phyloP scores from a whole-genome alignment of 1,140 invertebrate genomes.

The Helicoverpa zea region DNA sequence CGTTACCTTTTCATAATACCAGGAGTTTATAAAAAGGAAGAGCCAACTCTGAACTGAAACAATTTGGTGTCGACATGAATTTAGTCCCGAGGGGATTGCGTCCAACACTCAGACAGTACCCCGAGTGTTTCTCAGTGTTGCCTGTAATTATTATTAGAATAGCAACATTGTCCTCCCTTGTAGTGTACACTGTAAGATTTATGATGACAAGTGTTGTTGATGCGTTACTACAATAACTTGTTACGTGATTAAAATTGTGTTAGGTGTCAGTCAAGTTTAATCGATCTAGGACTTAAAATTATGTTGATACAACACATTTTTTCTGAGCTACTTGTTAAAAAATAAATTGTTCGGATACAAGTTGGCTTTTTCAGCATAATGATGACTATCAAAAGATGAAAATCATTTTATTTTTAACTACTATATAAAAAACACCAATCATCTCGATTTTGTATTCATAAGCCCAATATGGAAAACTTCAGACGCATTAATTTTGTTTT shows the following conservation, averaged over 20 bases:
- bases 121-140: constrained; percentile 30
- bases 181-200: constrained; percentile 33
- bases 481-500: constrained; percentile 19
- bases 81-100: constrained; percentile 35
- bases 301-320: too few relatives aligned
- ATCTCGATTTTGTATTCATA: too few relatives aligned
- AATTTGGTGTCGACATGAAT: constrained; percentile 44
- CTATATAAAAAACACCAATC: background rate
- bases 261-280: background rate
- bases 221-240: constrained; percentile 27
- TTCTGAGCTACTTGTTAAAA: too few relatives aligned
- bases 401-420: background rate
- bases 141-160: constrained; percentile 46
- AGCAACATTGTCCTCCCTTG: constrained; percentile 27
- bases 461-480: background rate
- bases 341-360: background rate
- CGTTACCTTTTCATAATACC: constrained; percentile 33
- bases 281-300: too few relatives aligned
- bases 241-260: background rate
- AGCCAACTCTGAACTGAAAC: constrained; percentile 20
- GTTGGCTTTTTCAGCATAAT: too few relatives aligned
- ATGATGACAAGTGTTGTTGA: constrained; percentile 30
- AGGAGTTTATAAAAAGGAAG: constrained; percentile 31
- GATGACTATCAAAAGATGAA: too few relatives aligned
- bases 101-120: constrained; percentile 17